These are phyloP conservation scores for Troides helena DNA, from an alignment of 2,888 invertebrate species.

Conservation along the genomic window DNA sequence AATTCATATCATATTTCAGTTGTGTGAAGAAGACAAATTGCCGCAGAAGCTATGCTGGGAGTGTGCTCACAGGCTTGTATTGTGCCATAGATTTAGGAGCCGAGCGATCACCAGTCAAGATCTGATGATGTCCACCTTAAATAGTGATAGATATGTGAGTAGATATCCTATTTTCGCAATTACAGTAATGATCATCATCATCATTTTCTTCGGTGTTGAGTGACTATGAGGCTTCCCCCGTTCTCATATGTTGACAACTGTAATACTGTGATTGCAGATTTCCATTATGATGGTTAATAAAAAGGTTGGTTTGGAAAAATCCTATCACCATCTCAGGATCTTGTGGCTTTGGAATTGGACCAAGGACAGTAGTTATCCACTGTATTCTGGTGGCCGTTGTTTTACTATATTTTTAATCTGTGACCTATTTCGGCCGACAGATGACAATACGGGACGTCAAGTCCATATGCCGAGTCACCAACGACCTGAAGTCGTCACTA, in stretches of 20 bases:
- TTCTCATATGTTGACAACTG: too few species aligned
- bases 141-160: constrained; percentile 51
- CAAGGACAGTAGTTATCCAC: too few species aligned
- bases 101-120: constrained; percentile 47
- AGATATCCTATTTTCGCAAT: not conserved
- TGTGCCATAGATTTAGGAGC: constrained; percentile 41
- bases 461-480: constrained; percentile 46
- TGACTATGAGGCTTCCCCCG: too few species aligned
- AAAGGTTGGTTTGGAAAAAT: too few species aligned
- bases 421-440: constrained; percentile 38
- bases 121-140: constrained; percentile 44
- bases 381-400: too few species aligned
- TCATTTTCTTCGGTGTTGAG: too few species aligned
- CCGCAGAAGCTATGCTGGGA: constrained; percentile 66
- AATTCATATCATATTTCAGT: constrained; percentile 36
- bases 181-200: too few species aligned
- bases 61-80: constrained; percentile 48
- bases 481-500: constrained; percentile 44
- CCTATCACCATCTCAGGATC: too few species aligned
- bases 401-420: too few species aligned
- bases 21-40: constrained; percentile 46
- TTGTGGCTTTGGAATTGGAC: too few species aligned
- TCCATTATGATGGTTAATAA: too few species aligned
- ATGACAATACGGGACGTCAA: constrained; percentile 55
- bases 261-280: too few species aligned